A percentile compares a stretch with the other conserved stretches of the same genome.
These are phyloP conservation scores for Cromileptes altivelis DNA, from an alignment of 2,113 vertebrate genomes.

Conservation along the genomic window DNA sequence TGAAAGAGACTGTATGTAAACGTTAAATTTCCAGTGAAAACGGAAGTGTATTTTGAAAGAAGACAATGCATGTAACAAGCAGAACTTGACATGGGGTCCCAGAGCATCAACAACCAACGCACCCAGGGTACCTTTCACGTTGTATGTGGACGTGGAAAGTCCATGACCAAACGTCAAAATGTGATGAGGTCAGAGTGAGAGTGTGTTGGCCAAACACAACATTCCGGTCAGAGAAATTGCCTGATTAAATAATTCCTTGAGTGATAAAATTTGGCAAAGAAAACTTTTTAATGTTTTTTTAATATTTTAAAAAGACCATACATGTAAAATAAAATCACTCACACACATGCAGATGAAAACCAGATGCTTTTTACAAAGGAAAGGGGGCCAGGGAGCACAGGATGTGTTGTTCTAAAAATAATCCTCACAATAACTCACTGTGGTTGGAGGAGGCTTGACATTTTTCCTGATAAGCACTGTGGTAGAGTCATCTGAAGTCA, in stretches of 20 bases:
- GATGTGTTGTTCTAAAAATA: conserved; percentile 48
- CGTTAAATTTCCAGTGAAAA: too few relatives aligned
- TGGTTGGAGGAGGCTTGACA: neutral
- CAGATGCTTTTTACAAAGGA: conserved; percentile 3
- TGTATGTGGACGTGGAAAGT: too few relatives aligned
- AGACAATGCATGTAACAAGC: too few relatives aligned
- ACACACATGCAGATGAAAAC: neutral
- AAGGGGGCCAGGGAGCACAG: conserved; percentile 18
- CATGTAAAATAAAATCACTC: neutral
- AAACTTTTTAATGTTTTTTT: neutral
- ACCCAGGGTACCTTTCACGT: too few relatives aligned
- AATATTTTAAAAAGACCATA: neutral
- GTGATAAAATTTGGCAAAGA: neutral
- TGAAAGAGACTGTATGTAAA: too few relatives aligned
- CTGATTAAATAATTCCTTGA: neutral
- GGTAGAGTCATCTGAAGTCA: neutral
- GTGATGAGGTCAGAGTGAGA: too few relatives aligned
- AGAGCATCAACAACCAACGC: too few relatives aligned
- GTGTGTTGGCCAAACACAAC: neutral
- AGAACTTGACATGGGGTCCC: too few relatives aligned
- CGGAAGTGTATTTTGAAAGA: too few relatives aligned
- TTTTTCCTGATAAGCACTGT: neutral
- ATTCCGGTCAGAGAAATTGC: neutral
- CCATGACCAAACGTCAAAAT: too few relatives aligned
- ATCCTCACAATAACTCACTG: neutral